A percentile compares a stretch with the other conserved stretches of the same genome.
phyloP scores from a whole-genome alignment of 1,140 invertebrate genomes.

The Drosophila quadrilineata region DNA sequence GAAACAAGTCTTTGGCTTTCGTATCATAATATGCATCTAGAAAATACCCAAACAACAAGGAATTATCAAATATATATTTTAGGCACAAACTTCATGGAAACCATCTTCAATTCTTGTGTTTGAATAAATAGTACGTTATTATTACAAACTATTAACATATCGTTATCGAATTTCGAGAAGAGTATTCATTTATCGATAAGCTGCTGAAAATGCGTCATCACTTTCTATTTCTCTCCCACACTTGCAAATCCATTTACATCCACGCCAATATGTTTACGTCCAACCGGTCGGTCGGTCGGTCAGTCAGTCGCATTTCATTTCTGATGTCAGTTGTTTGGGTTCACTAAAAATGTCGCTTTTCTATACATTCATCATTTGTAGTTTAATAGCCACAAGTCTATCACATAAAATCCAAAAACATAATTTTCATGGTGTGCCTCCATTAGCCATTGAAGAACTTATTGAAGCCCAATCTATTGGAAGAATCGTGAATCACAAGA shows the following conservation, averaged over 20 bases:
- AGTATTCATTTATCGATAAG: neutral
- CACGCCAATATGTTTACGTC: neutral
- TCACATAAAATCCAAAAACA: neutral
- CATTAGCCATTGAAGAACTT: neutral
- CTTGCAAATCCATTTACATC: neutral
- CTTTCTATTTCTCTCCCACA: constrained; percentile 3
- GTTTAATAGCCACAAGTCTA: neutral
- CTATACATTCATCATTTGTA: neutral
- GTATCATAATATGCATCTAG: no score
- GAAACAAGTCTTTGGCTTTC: no score
- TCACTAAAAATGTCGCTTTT: neutral
- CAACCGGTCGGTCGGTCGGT: no score
- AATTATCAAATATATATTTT: no score
- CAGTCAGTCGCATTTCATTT: neutral
- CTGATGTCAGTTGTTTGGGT: neutral
- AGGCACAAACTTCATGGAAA: no score
- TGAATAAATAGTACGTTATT: no score
- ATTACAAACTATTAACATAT: no score
- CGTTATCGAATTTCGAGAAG: no score
- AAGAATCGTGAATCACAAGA: constrained; percentile 37
- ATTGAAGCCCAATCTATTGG: constrained; percentile 35
- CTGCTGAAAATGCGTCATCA: neutral
- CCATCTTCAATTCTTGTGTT: no score
- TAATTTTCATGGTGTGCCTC: no score
- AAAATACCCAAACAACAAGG: no score